phyloP scores from a whole-genome alignment of 2,797 vertebrate genomes.

The Pygocentrus nattereri region DNA sequence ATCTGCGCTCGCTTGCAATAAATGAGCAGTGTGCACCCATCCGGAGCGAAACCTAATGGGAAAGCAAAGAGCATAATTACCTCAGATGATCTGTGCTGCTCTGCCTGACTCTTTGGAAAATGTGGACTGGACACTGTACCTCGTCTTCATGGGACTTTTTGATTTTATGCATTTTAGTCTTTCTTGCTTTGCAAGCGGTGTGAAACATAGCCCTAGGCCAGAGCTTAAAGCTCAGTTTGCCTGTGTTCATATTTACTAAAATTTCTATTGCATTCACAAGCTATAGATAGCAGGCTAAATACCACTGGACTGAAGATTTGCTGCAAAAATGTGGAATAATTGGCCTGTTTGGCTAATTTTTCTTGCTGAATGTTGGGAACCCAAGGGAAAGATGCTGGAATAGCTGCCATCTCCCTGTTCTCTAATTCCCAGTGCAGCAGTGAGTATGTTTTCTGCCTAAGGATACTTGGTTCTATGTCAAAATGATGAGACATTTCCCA shows the following conservation, averaged over 20 bases:
- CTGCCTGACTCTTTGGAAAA: slow-evolving; percentile 60
- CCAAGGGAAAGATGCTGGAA: neutral
- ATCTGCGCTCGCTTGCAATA: slow-evolving; percentile 55
- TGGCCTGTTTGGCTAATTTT: slow-evolving; percentile 19
- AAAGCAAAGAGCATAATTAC: slow-evolving; percentile 81
- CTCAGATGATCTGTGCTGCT: slow-evolving; percentile 63
- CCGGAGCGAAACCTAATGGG: slow-evolving; percentile 75
- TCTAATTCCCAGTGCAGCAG: too few species aligned
- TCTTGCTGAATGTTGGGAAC: neutral
- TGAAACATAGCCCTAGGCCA: slow-evolving; percentile 45
- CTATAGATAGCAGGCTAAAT: slow-evolving; percentile 44
- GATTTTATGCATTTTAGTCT: slow-evolving; percentile 17
- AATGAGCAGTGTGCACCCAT: slow-evolving; percentile 69
- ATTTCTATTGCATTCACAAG: slow-evolving; percentile 49
- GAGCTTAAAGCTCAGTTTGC: neutral
- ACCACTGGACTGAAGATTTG: slow-evolving; percentile 25
- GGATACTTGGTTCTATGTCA: too few species aligned
- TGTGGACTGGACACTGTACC: slow-evolving; percentile 52
- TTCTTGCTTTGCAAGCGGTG: slow-evolving; percentile 33
- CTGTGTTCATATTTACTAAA: slow-evolving; percentile 37
- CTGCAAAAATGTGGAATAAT: slow-evolving; percentile 4
- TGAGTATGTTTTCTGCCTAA: too few species aligned
- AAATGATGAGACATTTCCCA: too few species aligned
- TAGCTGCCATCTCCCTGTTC: too few species aligned
- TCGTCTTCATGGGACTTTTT: slow-evolving; percentile 47